These are phyloP conservation scores for Euwallacea fornicatus DNA, from an alignment of 1,140 invertebrate species.

Conservation along the genomic window DNA sequence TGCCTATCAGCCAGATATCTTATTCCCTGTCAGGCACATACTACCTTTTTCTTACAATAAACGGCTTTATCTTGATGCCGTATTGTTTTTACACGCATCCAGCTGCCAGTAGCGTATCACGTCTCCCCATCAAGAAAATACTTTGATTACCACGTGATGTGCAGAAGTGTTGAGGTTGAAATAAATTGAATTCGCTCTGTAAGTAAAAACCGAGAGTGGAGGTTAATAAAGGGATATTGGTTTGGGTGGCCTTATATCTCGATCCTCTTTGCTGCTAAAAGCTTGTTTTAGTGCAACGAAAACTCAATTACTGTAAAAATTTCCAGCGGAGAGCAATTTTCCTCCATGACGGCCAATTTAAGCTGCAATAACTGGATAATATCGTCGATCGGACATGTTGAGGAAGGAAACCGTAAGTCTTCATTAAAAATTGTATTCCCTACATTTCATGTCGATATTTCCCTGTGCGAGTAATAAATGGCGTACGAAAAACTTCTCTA, in stretches of 20 bases:
- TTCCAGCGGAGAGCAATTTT: constrained; percentile 19
- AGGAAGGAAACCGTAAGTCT: too few species aligned
- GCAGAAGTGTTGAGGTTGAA: too few species aligned
- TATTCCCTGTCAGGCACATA: constrained; percentile 37
- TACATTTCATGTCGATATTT: too few species aligned
- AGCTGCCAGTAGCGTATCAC: constrained; percentile 33
- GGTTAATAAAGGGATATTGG: too few species aligned
- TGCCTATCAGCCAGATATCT: constrained; percentile 39
- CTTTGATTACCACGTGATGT: not conserved
- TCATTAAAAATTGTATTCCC: too few species aligned
- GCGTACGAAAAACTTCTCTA: too few species aligned
- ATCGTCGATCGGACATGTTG: too few species aligned
- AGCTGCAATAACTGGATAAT: not conserved
- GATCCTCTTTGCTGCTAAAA: constrained; percentile 24
- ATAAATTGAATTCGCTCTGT: too few species aligned
- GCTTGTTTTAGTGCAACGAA: constrained; percentile 29
- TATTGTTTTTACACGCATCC: constrained; percentile 37
- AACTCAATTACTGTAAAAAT: constrained; percentile 26
- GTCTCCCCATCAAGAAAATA: not conserved
- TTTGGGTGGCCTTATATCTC: too few species aligned
- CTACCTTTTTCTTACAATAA: constrained; percentile 33
- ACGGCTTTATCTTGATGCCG: constrained; percentile 34
- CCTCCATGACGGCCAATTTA: constrained; percentile 16
- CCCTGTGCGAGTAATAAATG: too few species aligned
- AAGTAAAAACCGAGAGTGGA: too few species aligned